Conservation (phyloP, 2,113 vertebrate genomes). For the Nettapus auritus region DNA sequence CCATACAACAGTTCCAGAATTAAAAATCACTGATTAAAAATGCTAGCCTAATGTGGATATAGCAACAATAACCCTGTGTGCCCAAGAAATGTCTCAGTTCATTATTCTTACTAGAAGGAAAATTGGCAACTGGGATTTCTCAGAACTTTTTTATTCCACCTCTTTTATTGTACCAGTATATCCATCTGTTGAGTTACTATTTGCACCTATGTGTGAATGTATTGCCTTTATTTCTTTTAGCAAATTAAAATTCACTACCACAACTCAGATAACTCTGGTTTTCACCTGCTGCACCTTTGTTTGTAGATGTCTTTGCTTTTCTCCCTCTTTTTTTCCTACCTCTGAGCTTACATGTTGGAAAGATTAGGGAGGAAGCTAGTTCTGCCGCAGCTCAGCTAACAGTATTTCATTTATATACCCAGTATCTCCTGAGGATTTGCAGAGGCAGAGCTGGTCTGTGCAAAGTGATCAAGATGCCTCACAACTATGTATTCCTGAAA, state of each 20-base stretch:
- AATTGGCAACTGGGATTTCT: background rate
- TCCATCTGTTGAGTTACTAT: background rate
- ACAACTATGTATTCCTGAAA: fast-evolving
- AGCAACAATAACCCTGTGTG: background rate
- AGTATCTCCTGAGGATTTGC: background rate
- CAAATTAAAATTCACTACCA: background rate
- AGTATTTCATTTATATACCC: background rate
- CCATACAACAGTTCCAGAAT: background rate
- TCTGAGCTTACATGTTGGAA: background rate
- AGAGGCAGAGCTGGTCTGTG: background rate
- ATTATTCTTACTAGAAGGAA: background rate
- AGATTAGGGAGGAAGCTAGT: background rate
- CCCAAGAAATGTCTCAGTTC: background rate
- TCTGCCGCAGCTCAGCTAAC: background rate
- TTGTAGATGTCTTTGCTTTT: background rate
- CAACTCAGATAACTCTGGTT: background rate
- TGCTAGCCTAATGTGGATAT: background rate
- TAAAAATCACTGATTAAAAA: background rate
- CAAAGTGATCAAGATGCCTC: background rate
- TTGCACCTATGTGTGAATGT: background rate
- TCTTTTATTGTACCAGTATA: background rate
- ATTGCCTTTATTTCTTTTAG: background rate
- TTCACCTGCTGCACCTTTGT: background rate
- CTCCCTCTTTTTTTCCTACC: background rate
- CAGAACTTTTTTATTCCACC: background rate